Base-by-base conservation (phyloP, 2,113 vertebrate genomes). In the Haemorhous mexicanus region DNA sequence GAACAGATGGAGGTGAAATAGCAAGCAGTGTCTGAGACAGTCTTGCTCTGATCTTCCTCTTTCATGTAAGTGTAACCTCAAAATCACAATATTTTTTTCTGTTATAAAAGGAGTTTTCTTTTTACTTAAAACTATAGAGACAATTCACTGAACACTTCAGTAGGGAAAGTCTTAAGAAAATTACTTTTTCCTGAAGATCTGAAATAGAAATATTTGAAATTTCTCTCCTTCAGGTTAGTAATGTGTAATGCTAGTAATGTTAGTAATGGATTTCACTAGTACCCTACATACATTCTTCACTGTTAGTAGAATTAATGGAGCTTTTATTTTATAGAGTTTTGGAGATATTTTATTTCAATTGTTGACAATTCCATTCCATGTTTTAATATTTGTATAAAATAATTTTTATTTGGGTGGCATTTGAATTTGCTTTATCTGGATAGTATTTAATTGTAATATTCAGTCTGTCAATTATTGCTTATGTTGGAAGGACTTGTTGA, bases 1-100 rank as follows among this genome's bases (percentile, higher is more conserved):
- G n/a, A 70, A 75, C 13, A 68, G 21, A 63, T 16, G 41, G 22
- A 84, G 23, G 66, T 79, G 58, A 89, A 59, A 68, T 16, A 61
- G 5, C 16, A 75, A 47, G 22, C 37, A 50, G 44, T 20, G 13
- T 52, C 7, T 0, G 0, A 43, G 22, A 26, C 4, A 44, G 4
- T 44, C 16, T 52, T 89, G 21, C 15, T 49, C 16, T 64, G 28
- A 9, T 52, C 70, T 17, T 59, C 5, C 18, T 83, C 21, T 83
- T 84, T 72, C 41, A 23, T 59, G 7, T 62, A 59, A 83, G 3
- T 22, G 16, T 72, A 78, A 70, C 44, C 30, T 55, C 20, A 70
- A 89, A 70, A 55, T 67, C 3, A 44, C 32, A 1, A 2, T 9
- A 30, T 19, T 43, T 94, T 94, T 83, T 95, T 80, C 27, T 49